These are phyloP conservation scores for Heliconius eleuchia DNA, from an alignment of 1,140 invertebrate species.

Conservation along the genomic window DNA sequence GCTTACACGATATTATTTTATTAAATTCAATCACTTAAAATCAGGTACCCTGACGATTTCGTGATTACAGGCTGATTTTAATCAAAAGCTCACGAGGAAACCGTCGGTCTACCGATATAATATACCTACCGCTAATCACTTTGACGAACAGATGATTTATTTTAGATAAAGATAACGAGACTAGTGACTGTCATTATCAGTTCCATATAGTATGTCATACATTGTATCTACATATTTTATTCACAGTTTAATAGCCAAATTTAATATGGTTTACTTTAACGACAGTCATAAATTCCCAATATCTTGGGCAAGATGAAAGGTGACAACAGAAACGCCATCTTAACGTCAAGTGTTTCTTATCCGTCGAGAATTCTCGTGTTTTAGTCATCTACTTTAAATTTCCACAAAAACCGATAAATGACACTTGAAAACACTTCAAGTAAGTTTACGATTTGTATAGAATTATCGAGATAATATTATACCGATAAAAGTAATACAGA, in stretches of 20 bases:
- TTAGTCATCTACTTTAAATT: constrained; percentile 25
- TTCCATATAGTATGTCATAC: too few relatives aligned
- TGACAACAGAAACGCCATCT: constrained; percentile 17
- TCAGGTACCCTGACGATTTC: too few relatives aligned
- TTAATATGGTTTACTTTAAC: neutral
- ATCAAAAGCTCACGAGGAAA: too few relatives aligned
- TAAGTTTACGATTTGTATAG: neutral
- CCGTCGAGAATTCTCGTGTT: constrained; percentile 15
- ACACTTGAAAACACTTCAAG: constrained; percentile 18
- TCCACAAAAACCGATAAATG: constrained; percentile 22
- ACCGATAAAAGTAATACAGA: neutral
- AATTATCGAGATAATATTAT: neutral
- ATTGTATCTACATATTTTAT: too few relatives aligned
- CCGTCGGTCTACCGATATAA: too few relatives aligned
- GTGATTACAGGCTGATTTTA: too few relatives aligned
- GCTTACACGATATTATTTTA: too few relatives aligned
- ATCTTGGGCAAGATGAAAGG: constrained; percentile 13
- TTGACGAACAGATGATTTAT: neutral
- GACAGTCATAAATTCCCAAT: neutral
- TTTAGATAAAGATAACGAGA: neutral
- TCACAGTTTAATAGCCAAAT: neutral
- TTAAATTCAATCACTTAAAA: too few relatives aligned
- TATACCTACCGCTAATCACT: neutral
- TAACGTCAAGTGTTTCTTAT: constrained; percentile 27
- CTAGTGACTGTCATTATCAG: too few relatives aligned